Percentiles rank a stretch among this genome's conserved stretches.
phyloP scores from a whole-genome alignment of 2,113 vertebrate species.

The Edolisoma coerulescens region DNA sequence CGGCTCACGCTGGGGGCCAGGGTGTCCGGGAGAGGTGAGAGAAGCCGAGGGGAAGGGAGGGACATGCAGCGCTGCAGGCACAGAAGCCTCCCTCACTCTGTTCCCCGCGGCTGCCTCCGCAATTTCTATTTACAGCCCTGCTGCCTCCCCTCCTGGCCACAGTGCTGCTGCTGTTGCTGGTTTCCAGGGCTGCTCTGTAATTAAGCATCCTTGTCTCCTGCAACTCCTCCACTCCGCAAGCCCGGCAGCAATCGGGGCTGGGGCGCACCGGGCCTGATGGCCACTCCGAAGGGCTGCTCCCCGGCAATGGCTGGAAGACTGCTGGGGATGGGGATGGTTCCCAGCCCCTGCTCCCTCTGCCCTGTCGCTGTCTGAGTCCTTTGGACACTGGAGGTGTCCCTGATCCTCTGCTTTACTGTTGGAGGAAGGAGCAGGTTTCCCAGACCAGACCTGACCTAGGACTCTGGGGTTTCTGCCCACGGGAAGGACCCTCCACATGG shows the following conservation, averaged over 20 bases:
- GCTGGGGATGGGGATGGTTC: not conserved
- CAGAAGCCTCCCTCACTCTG: constrained; percentile 26
- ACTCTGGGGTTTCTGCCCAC: not conserved
- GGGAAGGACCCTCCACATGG: not conserved
- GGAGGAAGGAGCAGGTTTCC: not conserved
- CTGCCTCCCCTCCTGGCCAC: constrained; percentile 60
- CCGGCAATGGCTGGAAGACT: not conserved
- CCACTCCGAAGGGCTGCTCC: rapidly evolving
- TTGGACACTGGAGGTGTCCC: not conserved
- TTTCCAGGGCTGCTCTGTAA: constrained; percentile 62
- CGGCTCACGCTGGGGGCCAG: not conserved
- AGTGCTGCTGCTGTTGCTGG: constrained; percentile 42
- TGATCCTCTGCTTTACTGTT: not conserved
- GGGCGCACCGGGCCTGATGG: not conserved
- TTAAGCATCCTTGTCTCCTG: constrained; percentile 50
- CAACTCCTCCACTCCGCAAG: not conserved
- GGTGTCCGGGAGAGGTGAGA: not conserved
- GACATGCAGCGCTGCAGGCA: not conserved
- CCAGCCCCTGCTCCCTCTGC: not conserved
- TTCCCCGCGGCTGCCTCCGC: constrained; percentile 49
- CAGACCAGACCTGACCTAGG: not conserved
- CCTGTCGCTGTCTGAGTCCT: rapidly evolving
- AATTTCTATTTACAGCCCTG: constrained; percentile 69
- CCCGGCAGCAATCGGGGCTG: not conserved
- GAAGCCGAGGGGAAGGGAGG: not conserved